Conservation (phyloP, 2,888 invertebrate genomes). For the Drosophila infuscata region DNA sequence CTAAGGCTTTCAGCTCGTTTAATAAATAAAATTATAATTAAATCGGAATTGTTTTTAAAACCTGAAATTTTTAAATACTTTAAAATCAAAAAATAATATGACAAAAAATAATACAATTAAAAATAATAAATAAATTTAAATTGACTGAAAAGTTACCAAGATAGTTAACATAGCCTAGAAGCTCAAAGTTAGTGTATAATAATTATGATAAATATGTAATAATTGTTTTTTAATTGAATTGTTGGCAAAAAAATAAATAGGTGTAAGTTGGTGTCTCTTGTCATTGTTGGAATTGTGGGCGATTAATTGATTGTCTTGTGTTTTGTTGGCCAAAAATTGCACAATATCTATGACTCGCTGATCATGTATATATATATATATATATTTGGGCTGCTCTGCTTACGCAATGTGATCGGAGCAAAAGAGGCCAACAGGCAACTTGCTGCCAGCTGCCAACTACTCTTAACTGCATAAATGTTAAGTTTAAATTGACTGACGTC, state of each 20-base stretch:
- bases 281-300: constrained; percentile 48
- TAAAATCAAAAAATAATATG: background rate
- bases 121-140: background rate
- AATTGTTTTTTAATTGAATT: constrained; percentile 79
- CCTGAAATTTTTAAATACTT: background rate
- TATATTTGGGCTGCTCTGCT: constrained; percentile 58
- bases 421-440: constrained; percentile 2
- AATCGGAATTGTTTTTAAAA: background rate
- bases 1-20: background rate
- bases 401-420: constrained; percentile 59
- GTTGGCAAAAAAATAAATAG: constrained; percentile 65
- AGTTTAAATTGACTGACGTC: constrained; percentile 60
- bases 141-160: background rate
- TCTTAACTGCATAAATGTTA: background rate
- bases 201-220: constrained; percentile 52
- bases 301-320: constrained; percentile 75
- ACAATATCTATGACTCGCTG: constrained; percentile 55
- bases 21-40: background rate
- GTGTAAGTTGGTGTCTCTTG: constrained; percentile 27
- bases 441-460: constrained; percentile 2
- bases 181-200: constrained; percentile 25
- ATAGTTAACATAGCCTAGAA: background rate
- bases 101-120: background rate
- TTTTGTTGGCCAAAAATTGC: constrained; percentile 61
- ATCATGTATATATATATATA: constrained; percentile 8